phyloP scores from a whole-genome alignment of 2,888 invertebrate species.

The Schrankia costaestrigalis region DNA sequence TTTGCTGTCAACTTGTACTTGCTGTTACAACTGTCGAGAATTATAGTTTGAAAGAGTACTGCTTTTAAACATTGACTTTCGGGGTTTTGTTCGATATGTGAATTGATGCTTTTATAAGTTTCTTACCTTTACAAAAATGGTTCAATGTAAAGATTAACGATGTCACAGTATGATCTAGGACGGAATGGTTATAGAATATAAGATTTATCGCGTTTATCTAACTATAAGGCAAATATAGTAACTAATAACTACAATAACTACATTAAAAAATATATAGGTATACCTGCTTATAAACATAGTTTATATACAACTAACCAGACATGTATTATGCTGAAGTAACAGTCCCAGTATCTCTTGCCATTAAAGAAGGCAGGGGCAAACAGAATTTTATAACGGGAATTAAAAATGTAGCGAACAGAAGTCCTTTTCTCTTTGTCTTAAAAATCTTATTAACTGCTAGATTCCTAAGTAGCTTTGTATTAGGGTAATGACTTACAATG shows the following conservation, averaged over 20 bases:
- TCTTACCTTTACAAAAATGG: too few relatives aligned
- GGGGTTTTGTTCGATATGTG: constrained; percentile 1
- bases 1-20: constrained; percentile 41
- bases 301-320: constrained; percentile 12
- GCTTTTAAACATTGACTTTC: constrained; percentile 16
- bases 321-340: constrained; percentile 21
- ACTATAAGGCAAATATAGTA: too few relatives aligned
- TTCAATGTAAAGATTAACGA: too few relatives aligned
- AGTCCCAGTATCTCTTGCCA: constrained; percentile 22
- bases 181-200: too few relatives aligned
- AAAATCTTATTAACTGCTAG: constrained; percentile 29
- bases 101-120: neutral
- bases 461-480: constrained; percentile 14
- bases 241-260: too few relatives aligned
- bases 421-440: constrained; percentile 24
- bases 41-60: constrained; percentile 33
- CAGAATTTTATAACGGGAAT: constrained; percentile 41
- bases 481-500: constrained; percentile 1
- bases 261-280: too few relatives aligned
- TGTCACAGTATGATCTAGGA: too few relatives aligned
- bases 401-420: constrained; percentile 33
- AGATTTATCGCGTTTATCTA: too few relatives aligned
- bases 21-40: constrained; percentile 35
- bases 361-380: constrained; percentile 31
- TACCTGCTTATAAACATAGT: too few relatives aligned